Conservation (phyloP, 2,113 vertebrate species). For the Melanotaenia duboulayi region DNA sequence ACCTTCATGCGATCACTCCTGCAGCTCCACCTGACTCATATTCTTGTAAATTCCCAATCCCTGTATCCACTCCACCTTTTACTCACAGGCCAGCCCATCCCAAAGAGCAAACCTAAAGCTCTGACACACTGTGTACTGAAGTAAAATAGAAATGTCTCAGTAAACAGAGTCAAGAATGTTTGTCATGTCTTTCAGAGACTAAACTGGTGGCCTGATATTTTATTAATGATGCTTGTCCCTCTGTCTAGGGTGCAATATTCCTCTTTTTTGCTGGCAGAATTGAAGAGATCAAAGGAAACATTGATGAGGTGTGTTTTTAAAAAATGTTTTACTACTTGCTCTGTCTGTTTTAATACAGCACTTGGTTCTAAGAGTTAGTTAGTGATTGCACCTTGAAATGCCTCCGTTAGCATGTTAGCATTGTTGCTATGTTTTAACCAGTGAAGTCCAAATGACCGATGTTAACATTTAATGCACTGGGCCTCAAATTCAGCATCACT, state of each 20-base stretch:
- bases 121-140: slow-evolving; percentile 30
- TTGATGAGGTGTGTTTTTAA: slow-evolving; percentile 80
- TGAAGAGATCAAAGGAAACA: slow-evolving; percentile 88
- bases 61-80: slow-evolving; percentile 58
- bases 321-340: too few relatives aligned
- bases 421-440: neutral
- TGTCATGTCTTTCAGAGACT: neutral
- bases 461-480: slow-evolving; percentile 16
- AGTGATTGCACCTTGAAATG: rapidly evolving
- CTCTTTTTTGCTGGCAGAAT: slow-evolving; percentile 87
- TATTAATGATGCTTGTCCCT: neutral
- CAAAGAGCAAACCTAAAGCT: slow-evolving; percentile 67
- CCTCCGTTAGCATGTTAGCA: neutral
- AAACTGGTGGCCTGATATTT: neutral
- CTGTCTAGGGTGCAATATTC: slow-evolving; percentile 85
- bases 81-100: slow-evolving; percentile 63
- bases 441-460: neutral
- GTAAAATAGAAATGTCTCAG: slow-evolving; percentile 8
- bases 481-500: neutral
- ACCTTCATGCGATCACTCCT: neutral
- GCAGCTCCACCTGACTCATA: neutral
- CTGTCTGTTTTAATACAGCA: too few relatives aligned
- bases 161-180: slow-evolving; percentile 38
- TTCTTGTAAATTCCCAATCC: slow-evolving; percentile 27
- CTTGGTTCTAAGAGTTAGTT: too few relatives aligned